phyloP scores from a whole-genome alignment of 2,113 vertebrate genomes.

The Uria lomvia region DNA sequence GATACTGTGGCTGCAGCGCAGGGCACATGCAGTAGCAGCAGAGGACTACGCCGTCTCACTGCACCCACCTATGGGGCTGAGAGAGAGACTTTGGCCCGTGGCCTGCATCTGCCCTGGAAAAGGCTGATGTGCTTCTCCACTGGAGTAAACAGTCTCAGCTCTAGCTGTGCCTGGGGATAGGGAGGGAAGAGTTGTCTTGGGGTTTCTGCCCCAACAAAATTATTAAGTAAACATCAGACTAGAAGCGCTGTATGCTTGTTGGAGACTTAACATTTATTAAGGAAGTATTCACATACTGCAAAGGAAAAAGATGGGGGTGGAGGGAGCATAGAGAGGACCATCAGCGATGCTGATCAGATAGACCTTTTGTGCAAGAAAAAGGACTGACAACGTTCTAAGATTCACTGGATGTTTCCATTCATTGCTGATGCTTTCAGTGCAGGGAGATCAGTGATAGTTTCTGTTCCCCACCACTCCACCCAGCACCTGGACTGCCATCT shows the following conservation, averaged over 20 bases:
- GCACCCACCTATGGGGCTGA: rapidly evolving
- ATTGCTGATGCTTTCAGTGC: background rate
- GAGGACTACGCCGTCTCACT: background rate
- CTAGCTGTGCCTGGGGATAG: background rate
- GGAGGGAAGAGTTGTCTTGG: background rate
- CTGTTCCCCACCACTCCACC: background rate
- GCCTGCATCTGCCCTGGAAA: background rate
- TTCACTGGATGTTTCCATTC: background rate
- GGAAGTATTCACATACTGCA: background rate
- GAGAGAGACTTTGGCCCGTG: background rate
- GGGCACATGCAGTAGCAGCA: rapidly evolving
- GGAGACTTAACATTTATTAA: background rate
- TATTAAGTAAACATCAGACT: background rate
- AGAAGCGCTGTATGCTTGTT: background rate
- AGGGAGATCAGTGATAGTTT: background rate
- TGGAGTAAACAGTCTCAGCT: background rate
- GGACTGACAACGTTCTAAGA: background rate
- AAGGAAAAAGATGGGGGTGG: background rate
- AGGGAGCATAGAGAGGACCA: background rate
- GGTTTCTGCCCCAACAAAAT: background rate
- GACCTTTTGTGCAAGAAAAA: background rate
- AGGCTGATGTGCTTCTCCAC: background rate
- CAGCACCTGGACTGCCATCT: background rate
- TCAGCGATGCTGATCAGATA: background rate
- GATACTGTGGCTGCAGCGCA: background rate